Evolutionary conservation across 2,888 invertebrate species (phyloP).

Genomic region (Torymus auratus): DNA sequence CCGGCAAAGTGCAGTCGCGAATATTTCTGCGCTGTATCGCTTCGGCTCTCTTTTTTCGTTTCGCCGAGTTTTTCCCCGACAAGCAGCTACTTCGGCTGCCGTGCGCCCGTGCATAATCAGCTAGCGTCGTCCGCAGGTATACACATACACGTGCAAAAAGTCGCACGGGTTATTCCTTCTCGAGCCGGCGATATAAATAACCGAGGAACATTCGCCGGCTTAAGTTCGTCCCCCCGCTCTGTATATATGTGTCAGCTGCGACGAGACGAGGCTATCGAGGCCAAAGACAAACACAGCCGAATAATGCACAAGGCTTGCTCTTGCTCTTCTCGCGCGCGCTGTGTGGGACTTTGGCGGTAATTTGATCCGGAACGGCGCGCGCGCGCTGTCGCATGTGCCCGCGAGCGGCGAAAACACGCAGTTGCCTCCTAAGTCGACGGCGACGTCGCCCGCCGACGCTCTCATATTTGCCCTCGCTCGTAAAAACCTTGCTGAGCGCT

Average conservation of each 20-base stretch:
- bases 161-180: not conserved
- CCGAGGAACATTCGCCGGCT: not conserved
- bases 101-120: too few species aligned
- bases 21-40: conserved; percentile 13
- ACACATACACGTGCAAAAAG: too few species aligned
- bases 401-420: conserved; percentile 52
- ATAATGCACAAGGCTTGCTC: conserved; percentile 30
- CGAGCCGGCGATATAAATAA: conserved; percentile 12
- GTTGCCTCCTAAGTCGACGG: not conserved
- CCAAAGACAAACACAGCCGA: conserved; percentile 2
- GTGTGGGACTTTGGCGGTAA: conserved; percentile 59
- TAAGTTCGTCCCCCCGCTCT: too few species aligned
- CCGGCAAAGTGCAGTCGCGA: conserved; percentile 38
- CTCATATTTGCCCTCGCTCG: conserved; percentile 6
- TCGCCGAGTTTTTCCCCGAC: not conserved
- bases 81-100: too few species aligned
- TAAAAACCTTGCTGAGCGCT: conserved; percentile 50
- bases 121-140: too few species aligned
- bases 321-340: too few species aligned
- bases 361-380: conserved; percentile 58
- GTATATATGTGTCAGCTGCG: not conserved
- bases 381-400: too few species aligned
- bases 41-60: not conserved
- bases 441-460: not conserved
- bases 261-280: not conserved